phyloP scores from a whole-genome alignment of 2,797 vertebrate genomes.

The Fistularia commersonii region DNA sequence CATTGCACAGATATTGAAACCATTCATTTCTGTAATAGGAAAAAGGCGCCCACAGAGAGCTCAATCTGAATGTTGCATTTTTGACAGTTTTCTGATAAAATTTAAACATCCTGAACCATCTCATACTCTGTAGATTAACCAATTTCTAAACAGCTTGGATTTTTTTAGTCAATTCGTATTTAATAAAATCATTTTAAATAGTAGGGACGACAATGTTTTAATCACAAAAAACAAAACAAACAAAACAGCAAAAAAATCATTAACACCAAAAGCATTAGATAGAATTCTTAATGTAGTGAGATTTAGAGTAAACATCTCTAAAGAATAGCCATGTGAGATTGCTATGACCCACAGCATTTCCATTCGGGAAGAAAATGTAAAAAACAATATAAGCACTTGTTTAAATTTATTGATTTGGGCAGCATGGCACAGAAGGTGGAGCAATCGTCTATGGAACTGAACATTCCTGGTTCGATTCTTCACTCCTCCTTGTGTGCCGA shows the following conservation, averaged over 20 bases:
- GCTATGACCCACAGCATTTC: constrained; percentile 12
- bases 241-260: too few species aligned
- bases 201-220: neutral
- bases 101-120: constrained; percentile 26
- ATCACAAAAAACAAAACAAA: too few species aligned
- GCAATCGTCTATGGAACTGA: too few species aligned
- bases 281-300: constrained; percentile 6
- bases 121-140: constrained; percentile 29
- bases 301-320: constrained; percentile 6
- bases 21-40: constrained; percentile 88
- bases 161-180: constrained; percentile 26
- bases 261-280: constrained; percentile 16
- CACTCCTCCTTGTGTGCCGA: too few species aligned
- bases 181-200: constrained; percentile 3
- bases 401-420: too few species aligned
- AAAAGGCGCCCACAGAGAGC: constrained; percentile 67
- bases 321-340: constrained; percentile 10
- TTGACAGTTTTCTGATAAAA: constrained; percentile 60
- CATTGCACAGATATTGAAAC: constrained; percentile 91
- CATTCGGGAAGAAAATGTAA: neutral
- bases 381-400: constrained; percentile 12
- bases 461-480: too few species aligned
- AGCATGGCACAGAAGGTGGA: too few species aligned
- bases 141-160: constrained; percentile 22
- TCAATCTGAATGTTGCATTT: constrained; percentile 62